Base-by-base conservation (phyloP, 2,113 vertebrate species). In the Vimba vimba region DNA sequence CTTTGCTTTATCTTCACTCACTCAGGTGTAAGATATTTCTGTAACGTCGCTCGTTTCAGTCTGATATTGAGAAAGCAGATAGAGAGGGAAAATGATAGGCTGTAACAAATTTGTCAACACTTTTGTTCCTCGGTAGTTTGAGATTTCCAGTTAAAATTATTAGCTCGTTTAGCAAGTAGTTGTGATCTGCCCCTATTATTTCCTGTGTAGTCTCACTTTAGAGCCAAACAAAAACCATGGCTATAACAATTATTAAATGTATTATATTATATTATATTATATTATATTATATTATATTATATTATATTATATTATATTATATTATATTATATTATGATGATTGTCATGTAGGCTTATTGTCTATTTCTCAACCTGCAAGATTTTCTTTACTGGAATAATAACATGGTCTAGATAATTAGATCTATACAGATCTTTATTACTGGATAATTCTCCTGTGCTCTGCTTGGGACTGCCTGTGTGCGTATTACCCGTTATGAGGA, bases 401-500 rank as follows among this genome's bases (percentile, higher is more conserved):
- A 2, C 71, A 45, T 33, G 10, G 30, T 12, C 21, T 23, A 23
- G 19, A 59, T 78, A 60, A n/a, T 23, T 43, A 13, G 33, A 23
- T 59, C 52, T 43, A 21, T 7, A 2, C 21, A 39, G 52, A 60
- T 43, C 19, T 60, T 62, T 27, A 47, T 47, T 45, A 9, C 39
- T n/a, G 12, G 59, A 80, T 64, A 11, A 62, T 45, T 80, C 43
- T 13, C 64, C 87, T 73, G 85, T 79, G 83, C 82, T 86, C 59
- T 79, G 77, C 88, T 86, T 60, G 75, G 27, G 86, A 47, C 82
- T 80, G 91, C 59, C 78, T 80, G 15, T 82, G 76, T 76, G 74
- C 47, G 15, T 9, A 76, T 52, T 50, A 30, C 45, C 47, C 21
- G 15, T 33, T 90, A 84, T 88, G 84, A 88, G 91, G 91, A 94